Evolutionary conservation across 2,888 invertebrate genomes (phyloP).

Genomic region (Papilio gigon): DNA sequence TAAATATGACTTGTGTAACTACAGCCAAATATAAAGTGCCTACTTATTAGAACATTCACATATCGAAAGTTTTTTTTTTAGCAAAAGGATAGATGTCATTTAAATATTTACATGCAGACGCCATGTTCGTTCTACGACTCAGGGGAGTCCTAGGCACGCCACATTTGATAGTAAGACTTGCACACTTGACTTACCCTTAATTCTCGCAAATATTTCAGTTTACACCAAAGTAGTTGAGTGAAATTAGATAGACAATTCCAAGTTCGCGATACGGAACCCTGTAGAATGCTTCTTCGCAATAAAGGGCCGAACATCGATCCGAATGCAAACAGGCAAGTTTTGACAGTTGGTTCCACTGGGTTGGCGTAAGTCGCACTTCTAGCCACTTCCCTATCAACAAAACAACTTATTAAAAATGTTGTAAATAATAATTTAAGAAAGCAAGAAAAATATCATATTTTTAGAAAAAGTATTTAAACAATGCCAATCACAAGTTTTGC

Average conservation of each 20-base stretch:
- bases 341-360: slow-evolving; percentile 66
- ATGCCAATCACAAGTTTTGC: slow-evolving; percentile 3
- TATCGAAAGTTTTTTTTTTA: slow-evolving; percentile 47
- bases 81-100: slow-evolving; percentile 62
- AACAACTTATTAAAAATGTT: slow-evolving; percentile 35
- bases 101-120: slow-evolving; percentile 80
- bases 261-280: slow-evolving; percentile 86
- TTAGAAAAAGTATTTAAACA: slow-evolving; percentile 12
- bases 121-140: slow-evolving; percentile 77
- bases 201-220: slow-evolving; percentile 81
- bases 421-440: slow-evolving; percentile 1
- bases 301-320: slow-evolving; percentile 87
- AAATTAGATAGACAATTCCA: slow-evolving; percentile 85
- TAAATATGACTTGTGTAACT: background rate
- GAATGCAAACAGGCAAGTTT: slow-evolving; percentile 73
- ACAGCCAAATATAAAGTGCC: slow-evolving; percentile 20
- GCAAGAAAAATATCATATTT: background rate
- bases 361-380: slow-evolving; percentile 51
- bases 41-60: slow-evolving; percentile 39
- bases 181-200: slow-evolving; percentile 74
- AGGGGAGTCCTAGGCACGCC: slow-evolving; percentile 69
- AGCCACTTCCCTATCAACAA: slow-evolving; percentile 46
- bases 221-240: slow-evolving; percentile 84
- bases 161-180: slow-evolving; percentile 51
- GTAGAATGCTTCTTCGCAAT: slow-evolving; percentile 84